These are phyloP conservation scores for Eupithecia inturbata DNA, from an alignment of 2,888 invertebrate species.

Conservation along the genomic window DNA sequence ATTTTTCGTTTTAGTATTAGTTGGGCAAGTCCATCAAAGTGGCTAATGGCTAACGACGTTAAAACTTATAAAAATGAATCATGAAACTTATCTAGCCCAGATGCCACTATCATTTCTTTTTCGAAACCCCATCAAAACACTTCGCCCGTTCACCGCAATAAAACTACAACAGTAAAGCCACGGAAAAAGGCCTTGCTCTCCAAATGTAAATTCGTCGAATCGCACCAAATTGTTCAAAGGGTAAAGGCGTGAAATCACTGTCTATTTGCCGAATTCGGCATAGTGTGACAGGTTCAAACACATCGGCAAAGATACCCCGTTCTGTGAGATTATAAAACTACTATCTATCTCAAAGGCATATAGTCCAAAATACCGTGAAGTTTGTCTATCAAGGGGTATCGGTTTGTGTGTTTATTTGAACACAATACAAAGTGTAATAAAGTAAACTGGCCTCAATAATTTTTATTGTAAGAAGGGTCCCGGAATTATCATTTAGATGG, in stretches of 20 bases:
- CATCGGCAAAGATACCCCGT: conserved; percentile 34
- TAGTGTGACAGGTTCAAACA: conserved; percentile 57
- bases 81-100: neutral
- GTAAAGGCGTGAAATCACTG: conserved; percentile 66
- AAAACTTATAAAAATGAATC: neutral
- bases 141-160: conserved; percentile 25
- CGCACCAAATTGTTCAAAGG: conserved; percentile 68
- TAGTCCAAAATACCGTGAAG: conserved; percentile 43
- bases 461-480: conserved; percentile 81
- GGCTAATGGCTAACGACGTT: no score
- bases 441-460: conserved; percentile 83
- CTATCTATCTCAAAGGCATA: conserved; percentile 20
- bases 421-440: conserved; percentile 82
- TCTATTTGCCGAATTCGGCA: conserved; percentile 64
- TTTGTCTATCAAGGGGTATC: conserved; percentile 46
- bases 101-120: neutral
- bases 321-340: conserved; percentile 30
- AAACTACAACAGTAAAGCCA: conserved; percentile 37
- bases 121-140: conserved; percentile 17
- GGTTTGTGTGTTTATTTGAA: conserved; percentile 64
- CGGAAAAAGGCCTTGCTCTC: conserved; percentile 47
- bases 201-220: conserved; percentile 64
- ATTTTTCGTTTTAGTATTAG: no score
- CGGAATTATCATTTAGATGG: conserved; percentile 84
- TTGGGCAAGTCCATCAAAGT: no score